These are phyloP conservation scores for Argyrosomus regius DNA, from an alignment of 2,797 vertebrate species.

Conservation along the genomic window DNA sequence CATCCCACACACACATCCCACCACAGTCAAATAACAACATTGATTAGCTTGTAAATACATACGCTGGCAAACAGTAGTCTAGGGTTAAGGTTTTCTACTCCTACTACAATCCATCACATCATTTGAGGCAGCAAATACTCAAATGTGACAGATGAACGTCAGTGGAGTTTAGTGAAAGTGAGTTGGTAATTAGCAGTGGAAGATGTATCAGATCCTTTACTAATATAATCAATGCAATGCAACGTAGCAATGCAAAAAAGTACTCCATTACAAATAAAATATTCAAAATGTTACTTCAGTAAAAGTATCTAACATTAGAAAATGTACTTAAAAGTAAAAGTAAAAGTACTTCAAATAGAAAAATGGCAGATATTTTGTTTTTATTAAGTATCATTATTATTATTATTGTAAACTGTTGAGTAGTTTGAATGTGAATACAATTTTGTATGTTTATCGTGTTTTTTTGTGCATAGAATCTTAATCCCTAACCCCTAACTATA, in stretches of 20 bases:
- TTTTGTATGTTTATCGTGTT: too few relatives aligned
- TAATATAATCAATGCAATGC: too few relatives aligned
- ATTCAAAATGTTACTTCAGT: too few relatives aligned
- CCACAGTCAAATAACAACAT: background rate
- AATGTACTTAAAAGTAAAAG: too few relatives aligned
- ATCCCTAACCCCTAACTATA: too few relatives aligned
- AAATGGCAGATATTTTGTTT: background rate
- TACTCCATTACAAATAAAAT: too few relatives aligned
- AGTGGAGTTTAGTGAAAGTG: background rate
- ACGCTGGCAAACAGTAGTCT: background rate
- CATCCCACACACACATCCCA: background rate
- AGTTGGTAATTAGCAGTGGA: background rate
- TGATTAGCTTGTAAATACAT: background rate
- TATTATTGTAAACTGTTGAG: too few relatives aligned
- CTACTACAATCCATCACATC: background rate
- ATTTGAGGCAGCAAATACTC: background rate
- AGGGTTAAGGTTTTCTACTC: background rate
- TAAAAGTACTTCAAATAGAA: background rate
- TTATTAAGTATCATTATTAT: too few relatives aligned
- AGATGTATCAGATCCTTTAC: background rate
- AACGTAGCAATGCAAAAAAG: too few relatives aligned
- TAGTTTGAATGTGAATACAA: too few relatives aligned
- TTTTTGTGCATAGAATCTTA: too few relatives aligned
- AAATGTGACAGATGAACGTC: background rate
- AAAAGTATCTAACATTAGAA: too few relatives aligned